Evolutionary conservation across 2,888 invertebrate species (phyloP), one percentile per base, ranked within the genome.

Genomic region (Eupithecia dodoneata): DNA sequence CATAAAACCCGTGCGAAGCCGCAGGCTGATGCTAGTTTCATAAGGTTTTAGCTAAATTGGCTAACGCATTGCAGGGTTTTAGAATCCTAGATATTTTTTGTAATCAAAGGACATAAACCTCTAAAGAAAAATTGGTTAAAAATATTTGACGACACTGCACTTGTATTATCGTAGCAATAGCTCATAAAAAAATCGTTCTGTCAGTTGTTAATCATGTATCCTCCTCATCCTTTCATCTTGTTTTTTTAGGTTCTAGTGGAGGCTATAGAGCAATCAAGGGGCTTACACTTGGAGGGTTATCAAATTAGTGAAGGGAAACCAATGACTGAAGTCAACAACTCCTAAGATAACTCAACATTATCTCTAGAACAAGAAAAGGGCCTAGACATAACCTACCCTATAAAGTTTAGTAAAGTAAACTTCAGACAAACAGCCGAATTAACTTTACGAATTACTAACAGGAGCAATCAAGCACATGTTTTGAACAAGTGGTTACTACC

Each of bases 231-330:
- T 5, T 47, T 67, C 10, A 45, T 70, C n/a, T n/a, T n/a, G n/a
- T 45, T 15, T n/a, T 87, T 88, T 73, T 87, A 95, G 95, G 93
- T 97, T 4, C 87, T 95, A 75, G 95, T 96, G 6, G 97, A 97
- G 87, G 95, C 96, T 2, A 97, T 98, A 83, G 98, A 97, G 97
- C 88, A 96, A 96, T 83, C 96, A 97, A 92, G 95, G 94, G 18
- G 83, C 85, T 13, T 95, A 91, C 76, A 89, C 90, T 71, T 96
- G 97, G 97, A 93, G 97, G 82, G 97, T 96, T 0, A 85, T 97
- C 74, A 92, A 91, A 87, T 80, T 94, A 79, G 79, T 80, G 69
- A 65, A 45, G 71, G 13, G 0, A 76, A 69, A 4, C 73, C 72
- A 72, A 45, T 45, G 3, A 79, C 89, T 72, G 85, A 94, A 91